Evolutionary conservation across 1,140 invertebrate species (phyloP), one percentile per base, ranked within the genome.

Genomic region (Zelostemma sp.): DNA sequence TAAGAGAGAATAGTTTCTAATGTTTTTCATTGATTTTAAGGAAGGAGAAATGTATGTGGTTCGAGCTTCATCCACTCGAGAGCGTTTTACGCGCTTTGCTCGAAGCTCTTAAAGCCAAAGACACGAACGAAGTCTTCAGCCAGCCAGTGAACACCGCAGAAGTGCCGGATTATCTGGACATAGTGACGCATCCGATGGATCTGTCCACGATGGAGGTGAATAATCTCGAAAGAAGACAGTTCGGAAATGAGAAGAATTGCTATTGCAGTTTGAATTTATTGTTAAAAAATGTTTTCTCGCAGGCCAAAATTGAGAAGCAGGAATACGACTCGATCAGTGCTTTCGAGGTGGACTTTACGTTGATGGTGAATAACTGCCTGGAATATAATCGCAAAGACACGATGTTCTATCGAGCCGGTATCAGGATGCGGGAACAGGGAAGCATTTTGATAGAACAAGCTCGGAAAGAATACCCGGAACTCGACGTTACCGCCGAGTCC

Each of bases 121-220:
- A 99, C 82, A 89, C 90, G 15, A 91, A 92, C 54, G 92, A 96
- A 71, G 94, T 98, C 28, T 99, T 99, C 86, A 91, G 91, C 0
- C 93, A 97, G 80, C 97, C 97, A 1, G 97, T 99, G 0, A 94
- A 97, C 78, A 87, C 91, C 6, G 90, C 91, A 49, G 95, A 97
- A 88, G 94, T 98, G 33, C 94, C 95, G 41, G 96, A 98, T 84
- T 99, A 98, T 85, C 89, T 92, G 45, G 92, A 95, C 11, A 93
- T 98, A 51, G 96, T 99, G 0, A 92, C 95, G 55, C 87, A 95
- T 68, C 97, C 97, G 0, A 99, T 99, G 96, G 97, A 99, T 83
- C 88, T 99, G 33, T 93, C 93, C 41, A 98, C 96, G 0, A 99
- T 99, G 94, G 83, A 88, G 70, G 86, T 86, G 48, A 12, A 40